A percentile compares a stretch with the other conserved stretches of the same genome.
Conservation (phyloP, 2,113 vertebrate genomes). For the Triplophysa rosa region DNA sequence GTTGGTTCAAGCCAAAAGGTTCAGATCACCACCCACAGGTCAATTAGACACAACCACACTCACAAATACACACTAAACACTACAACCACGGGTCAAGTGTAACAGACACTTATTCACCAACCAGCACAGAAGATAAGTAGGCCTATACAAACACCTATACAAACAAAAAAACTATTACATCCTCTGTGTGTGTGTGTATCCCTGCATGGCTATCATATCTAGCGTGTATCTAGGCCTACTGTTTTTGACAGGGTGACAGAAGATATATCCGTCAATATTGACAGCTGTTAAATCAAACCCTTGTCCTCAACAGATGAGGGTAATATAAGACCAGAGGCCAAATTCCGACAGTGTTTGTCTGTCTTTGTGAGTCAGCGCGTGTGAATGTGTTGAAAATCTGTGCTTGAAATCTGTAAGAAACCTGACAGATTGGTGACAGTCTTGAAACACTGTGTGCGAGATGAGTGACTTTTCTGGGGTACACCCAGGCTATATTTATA, state of each 20-base stretch:
- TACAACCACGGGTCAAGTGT: constrained; percentile 24
- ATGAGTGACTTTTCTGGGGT: constrained; percentile 32
- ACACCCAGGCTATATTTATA: constrained; percentile 4
- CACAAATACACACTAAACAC: constrained; percentile 48
- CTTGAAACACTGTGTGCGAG: neutral
- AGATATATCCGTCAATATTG: constrained; percentile 23
- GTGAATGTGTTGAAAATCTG: neutral
- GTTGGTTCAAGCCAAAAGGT: constrained; percentile 37
- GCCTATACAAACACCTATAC: too few species aligned
- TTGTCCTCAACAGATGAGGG: constrained; percentile 20
- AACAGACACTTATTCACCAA: constrained; percentile 44
- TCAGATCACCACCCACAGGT: constrained; percentile 32
- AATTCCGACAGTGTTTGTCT: constrained; percentile 1
- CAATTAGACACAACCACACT: constrained; percentile 24
- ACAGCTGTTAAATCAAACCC: constrained; percentile 38
- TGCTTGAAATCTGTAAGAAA: constrained; percentile 15
- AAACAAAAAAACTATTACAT: neutral
- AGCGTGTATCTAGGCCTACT: neutral
- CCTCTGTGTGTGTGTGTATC: neutral
- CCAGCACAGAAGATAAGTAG: constrained; percentile 2
- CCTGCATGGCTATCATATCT: constrained; percentile 12
- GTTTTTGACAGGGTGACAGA: constrained; percentile 42
- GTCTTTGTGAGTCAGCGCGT: neutral
- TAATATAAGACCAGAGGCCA: constrained; percentile 20
- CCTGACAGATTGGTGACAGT: constrained; percentile 11